Percentiles rank a stretch among this genome's conserved stretches.
Conservation (phyloP, 2,113 vertebrate species). For the Sus scrofa region T2T-Sscrofa CM000812.6:225294001-225294500, state of each 20-base stretch:
- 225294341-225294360: neutral
- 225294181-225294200: neutral
- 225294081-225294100: neutral
- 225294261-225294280: neutral
- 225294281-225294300: neutral
- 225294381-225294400: neutral
- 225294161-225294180: neutral
- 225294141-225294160: neutral
- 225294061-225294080: neutral
- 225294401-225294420: neutral
- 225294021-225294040: neutral
- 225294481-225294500: neutral
- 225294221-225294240: neutral
- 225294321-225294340: neutral
- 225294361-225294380: neutral
- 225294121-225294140: neutral
- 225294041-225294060: neutral
- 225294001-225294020: neutral
- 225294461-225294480: slow-evolving; percentile 62
- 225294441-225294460: slow-evolving; percentile 43
- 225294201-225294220: slow-evolving; percentile 37
- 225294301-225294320: neutral
- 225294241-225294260: neutral
- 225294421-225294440: neutral
- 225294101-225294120: neutral